Percentiles rank a stretch among this genome's conserved stretches.
phyloP scores from a whole-genome alignment of 2,888 invertebrate genomes.

The Pomacea canaliculata region DNA sequence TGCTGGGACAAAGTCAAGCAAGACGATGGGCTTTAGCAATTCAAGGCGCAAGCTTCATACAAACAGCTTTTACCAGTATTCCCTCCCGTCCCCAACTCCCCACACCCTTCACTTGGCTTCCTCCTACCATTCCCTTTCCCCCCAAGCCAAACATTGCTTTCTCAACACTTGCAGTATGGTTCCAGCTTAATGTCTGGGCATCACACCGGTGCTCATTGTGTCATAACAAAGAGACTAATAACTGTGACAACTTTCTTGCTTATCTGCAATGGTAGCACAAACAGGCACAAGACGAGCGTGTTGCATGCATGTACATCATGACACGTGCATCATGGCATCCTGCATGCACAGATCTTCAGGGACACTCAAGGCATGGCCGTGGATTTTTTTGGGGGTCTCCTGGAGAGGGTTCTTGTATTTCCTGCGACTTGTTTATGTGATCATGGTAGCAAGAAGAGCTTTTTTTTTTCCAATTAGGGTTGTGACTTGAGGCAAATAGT shows the following conservation, averaged over 20 bases:
- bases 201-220: too few relatives aligned
- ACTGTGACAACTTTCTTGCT: neutral
- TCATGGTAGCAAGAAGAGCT: neutral
- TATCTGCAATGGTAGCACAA: too few relatives aligned
- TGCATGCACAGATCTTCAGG: neutral
- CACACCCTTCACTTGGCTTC: too few relatives aligned
- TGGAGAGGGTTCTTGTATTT: too few relatives aligned
- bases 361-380: neutral
- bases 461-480: constrained; percentile 1
- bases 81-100: neutral
- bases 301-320: too few relatives aligned
- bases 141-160: neutral
- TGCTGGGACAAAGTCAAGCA: neutral
- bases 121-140: too few relatives aligned
- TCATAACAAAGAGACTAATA: too few relatives aligned
- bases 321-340: too few relatives aligned
- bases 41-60: neutral
- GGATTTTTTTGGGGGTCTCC: too few relatives aligned
- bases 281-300: too few relatives aligned
- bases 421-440: neutral
- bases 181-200: neutral
- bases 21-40: neutral
- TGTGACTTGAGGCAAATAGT: neutral
- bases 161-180: neutral
- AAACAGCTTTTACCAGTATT: too few relatives aligned